Conservation (phyloP, 2,797 vertebrate species). For the Alosa sapidissima region DNA sequence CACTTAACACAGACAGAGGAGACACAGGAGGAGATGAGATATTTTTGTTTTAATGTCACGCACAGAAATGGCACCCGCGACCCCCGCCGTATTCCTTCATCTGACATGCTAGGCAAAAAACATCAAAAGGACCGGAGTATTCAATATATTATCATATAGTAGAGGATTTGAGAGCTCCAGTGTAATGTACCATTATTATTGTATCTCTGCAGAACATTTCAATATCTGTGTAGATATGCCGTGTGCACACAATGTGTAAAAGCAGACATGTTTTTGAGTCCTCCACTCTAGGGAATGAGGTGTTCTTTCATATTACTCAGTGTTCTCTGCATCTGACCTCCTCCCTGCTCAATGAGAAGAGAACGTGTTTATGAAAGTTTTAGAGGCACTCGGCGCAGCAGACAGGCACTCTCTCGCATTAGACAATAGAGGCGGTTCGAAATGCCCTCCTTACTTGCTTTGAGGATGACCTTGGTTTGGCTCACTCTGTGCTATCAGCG, state of each 20-base stretch:
- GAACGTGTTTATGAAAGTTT: constrained; percentile 51
- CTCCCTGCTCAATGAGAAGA: constrained; percentile 27
- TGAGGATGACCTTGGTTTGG: neutral
- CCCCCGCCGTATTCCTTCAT: neutral
- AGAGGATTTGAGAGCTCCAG: neutral
- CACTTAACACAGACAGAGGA: neutral
- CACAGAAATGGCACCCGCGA: neutral
- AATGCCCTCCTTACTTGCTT: constrained; percentile 24
- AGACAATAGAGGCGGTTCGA: constrained; percentile 43
- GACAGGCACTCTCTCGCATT: constrained; percentile 43
- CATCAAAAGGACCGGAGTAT: neutral
- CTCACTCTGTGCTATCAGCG: neutral
- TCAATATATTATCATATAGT: neutral
- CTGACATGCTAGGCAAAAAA: neutral
- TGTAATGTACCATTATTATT: neutral
- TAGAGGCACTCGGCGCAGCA: constrained; percentile 49
- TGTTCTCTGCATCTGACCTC: constrained; percentile 32
- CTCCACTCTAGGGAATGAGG: neutral
- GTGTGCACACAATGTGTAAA: neutral
- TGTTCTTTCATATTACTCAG: constrained; percentile 27
- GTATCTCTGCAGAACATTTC: neutral
- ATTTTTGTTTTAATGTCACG: neutral
- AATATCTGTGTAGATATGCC: neutral
- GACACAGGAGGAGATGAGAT: neutral
- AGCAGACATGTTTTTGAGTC: neutral